Percentiles rank a stretch among this genome's conserved stretches.
Conservation (phyloP, 2,113 vertebrate species). For the Piaya cayana region DNA sequence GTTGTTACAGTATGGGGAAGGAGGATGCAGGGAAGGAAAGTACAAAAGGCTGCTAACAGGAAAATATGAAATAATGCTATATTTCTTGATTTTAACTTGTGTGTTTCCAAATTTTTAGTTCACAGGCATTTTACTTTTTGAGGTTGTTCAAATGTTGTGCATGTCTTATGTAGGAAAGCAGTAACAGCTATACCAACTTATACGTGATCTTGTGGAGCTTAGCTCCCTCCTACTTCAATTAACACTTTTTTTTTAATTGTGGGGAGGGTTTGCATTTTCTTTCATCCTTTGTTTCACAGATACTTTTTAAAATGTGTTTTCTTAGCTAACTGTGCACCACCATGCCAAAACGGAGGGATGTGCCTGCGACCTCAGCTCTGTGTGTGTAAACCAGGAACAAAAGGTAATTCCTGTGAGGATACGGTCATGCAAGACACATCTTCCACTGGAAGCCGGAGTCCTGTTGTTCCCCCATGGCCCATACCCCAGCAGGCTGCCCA, state of each 20-base stretch:
- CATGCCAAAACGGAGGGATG: constrained; percentile 96
- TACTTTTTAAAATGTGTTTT: constrained; percentile 44
- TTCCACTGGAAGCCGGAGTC: constrained; percentile 73
- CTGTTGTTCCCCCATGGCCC: constrained; percentile 66
- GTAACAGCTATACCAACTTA: neutral
- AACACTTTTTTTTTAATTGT: neutral
- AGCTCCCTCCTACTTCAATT: neutral
- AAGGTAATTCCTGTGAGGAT: constrained; percentile 89
- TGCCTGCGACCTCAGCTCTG: constrained; percentile 94
- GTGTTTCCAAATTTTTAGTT: neutral
- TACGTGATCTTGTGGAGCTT: neutral
- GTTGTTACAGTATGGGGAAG: neutral
- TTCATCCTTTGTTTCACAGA: constrained; percentile 3
- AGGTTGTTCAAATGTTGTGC: neutral
- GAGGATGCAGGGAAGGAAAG: neutral
- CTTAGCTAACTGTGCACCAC: constrained; percentile 91
- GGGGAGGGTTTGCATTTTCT: constrained; percentile 15
- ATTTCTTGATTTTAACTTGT: neutral
- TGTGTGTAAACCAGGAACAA: constrained; percentile 92
- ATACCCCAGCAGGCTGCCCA: constrained; percentile 77
- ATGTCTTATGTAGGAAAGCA: neutral
- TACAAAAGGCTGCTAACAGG: neutral
- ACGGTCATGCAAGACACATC: constrained; percentile 74
- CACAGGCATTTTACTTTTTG: neutral
- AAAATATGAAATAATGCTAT: neutral